Base-by-base conservation (phyloP, 2,888 invertebrate species). In the Drosophila affinis region DNA sequence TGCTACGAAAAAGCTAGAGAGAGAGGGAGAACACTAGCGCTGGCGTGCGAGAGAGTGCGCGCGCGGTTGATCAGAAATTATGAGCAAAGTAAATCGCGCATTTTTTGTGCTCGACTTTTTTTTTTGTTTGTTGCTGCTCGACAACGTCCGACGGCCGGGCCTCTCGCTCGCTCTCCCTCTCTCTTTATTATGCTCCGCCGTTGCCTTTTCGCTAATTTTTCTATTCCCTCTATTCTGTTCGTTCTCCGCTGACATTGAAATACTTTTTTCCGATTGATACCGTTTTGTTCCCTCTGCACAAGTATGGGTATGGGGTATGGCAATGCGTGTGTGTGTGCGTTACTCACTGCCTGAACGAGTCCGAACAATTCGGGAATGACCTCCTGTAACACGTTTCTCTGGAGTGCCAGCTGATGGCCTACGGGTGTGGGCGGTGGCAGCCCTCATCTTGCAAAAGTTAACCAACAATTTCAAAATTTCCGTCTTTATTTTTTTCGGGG, bases 181-280 rank as follows among this genome's bases (percentile, higher is more conserved):
- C 27, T 44, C 24, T 12, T 44, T 57, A 12, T 34, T 32, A 10
- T 32, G 32, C 32, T 10, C 10, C 12, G 1, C 12, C 1, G 12
- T 21, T 44, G 48, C 48, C 21, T 48, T 34, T 34, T 62, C 57
- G 58, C 62, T 48, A 59, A 48, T 53, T 47, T 47, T 62, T 45
- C 56, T 52, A 48, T 9, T 47, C 51, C 47, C 27, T 27, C 5
- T 49, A 48, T 49, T 55, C 52, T 32, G 56, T 59, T 69, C 49
- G 46, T 44, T 39, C 52, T 45, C 48, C 44, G 45, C 60, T 76
- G 76, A 69, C 76, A 76, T 76, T 76, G 76, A 76, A 76, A 72
- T 62, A 72, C 72, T 61, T 67, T 39, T 39, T n/a, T 58, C 46
- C 53, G 48, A 45, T 49, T 65, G 49, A 65, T 49, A 65, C 39